phyloP scores from a whole-genome alignment of 1,140 invertebrate genomes.

The Hycleus cichorii region DNA sequence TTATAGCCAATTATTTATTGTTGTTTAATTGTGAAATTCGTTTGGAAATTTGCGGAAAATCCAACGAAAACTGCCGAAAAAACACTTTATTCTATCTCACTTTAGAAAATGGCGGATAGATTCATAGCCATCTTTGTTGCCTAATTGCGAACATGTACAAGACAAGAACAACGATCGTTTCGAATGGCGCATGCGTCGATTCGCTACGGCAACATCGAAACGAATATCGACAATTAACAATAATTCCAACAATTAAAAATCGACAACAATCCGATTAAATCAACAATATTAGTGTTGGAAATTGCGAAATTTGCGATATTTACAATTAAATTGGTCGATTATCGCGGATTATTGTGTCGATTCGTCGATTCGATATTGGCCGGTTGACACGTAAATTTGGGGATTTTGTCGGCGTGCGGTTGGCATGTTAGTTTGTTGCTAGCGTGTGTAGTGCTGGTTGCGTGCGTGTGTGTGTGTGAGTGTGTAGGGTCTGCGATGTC shows the following conservation, averaged over 20 bases:
- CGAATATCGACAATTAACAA: too few relatives aligned
- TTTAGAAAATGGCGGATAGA: slow-evolving; percentile 43
- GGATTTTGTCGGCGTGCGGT: slow-evolving; percentile 21
- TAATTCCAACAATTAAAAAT: too few relatives aligned
- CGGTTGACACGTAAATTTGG: slow-evolving; percentile 10
- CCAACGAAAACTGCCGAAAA: slow-evolving; percentile 23
- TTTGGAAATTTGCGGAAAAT: slow-evolving; percentile 19
- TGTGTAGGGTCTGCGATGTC: slow-evolving; percentile 56
- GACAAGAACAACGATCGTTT: neutral
- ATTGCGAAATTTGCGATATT: too few relatives aligned
- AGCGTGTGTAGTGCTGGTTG: slow-evolving; percentile 31
- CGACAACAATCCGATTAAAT: too few relatives aligned
- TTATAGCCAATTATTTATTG: too few relatives aligned
- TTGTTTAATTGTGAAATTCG: too few relatives aligned
- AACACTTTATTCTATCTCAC: slow-evolving; percentile 40
- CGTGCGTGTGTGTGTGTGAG: slow-evolving; percentile 40
- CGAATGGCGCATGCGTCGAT: slow-evolving; percentile 11
- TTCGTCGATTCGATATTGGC: too few relatives aligned
- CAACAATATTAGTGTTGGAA: too few relatives aligned
- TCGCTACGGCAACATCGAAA: neutral
- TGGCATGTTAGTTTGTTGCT: too few relatives aligned
- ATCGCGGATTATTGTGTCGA: too few relatives aligned
- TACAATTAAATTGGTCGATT: too few relatives aligned
- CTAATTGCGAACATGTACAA: neutral
- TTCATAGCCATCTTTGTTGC: slow-evolving; percentile 41